phyloP scores from a whole-genome alignment of 2,113 vertebrate species.

The Myiagra hebetior region DNA sequence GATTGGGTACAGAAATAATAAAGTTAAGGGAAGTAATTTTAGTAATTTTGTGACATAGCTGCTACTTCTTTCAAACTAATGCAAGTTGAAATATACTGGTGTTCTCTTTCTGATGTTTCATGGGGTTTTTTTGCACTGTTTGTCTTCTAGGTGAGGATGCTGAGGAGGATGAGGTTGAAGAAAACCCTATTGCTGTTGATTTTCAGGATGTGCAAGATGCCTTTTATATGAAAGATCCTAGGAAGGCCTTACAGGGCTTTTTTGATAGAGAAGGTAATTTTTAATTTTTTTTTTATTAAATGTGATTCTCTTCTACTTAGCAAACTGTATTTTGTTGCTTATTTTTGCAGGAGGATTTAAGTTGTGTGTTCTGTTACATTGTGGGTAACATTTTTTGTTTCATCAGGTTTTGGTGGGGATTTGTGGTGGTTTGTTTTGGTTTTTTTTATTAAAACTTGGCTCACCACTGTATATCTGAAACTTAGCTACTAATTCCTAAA shows the following conservation, averaged over 20 bases:
- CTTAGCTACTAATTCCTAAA: not conserved
- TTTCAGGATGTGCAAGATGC: constrained; percentile 95
- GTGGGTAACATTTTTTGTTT: not conserved
- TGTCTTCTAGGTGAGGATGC: constrained; percentile 83
- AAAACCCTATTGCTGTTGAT: constrained; percentile 95
- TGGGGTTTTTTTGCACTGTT: rapidly evolving
- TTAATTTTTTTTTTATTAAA: not conserved
- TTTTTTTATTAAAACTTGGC: not conserved
- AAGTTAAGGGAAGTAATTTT: not conserved
- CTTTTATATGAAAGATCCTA: constrained; percentile 94
- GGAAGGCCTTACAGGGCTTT: constrained; percentile 95
- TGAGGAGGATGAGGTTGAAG: constrained; percentile 92
- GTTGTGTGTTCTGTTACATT: not conserved
- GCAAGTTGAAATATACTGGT: not conserved
- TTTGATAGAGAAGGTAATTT: constrained; percentile 92
- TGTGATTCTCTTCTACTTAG: not conserved
- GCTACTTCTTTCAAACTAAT: not conserved
- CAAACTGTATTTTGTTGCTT: not conserved
- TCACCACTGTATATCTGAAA: not conserved
- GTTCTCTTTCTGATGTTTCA: not conserved
- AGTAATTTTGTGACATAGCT: not conserved
- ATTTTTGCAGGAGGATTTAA: not conserved
- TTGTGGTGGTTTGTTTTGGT: not conserved
- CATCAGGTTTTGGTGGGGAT: rapidly evolving
- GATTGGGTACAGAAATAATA: not conserved